Percentiles rank a stretch among this genome's conserved stretches.
These are phyloP conservation scores for Drosophila auraria DNA, from an alignment of 1,140 invertebrate genomes.

Conservation along the genomic window DNA sequence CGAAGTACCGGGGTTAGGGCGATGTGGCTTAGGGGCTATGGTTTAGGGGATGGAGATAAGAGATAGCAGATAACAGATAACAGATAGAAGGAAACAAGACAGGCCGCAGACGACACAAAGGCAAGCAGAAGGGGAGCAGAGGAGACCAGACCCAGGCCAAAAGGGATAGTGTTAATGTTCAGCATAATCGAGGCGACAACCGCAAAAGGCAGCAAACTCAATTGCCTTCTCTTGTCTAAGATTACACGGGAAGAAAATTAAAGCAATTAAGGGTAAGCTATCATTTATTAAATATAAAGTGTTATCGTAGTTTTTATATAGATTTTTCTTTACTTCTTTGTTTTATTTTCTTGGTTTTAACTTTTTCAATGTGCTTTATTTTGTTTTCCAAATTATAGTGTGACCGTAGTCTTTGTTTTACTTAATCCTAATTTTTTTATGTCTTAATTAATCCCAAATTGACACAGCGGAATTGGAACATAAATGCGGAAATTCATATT, in stretches of 20 bases:
- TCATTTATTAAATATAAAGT: too few relatives aligned
- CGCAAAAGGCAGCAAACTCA: constrained; percentile 43
- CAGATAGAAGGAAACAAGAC: constrained; percentile 15
- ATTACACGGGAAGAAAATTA: not conserved
- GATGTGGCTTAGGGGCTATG: constrained; percentile 3
- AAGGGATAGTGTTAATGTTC: constrained; percentile 69
- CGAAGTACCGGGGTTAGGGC: not conserved
- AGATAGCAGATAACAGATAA: constrained; percentile 13
- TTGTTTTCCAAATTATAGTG: too few relatives aligned
- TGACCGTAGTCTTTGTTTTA: too few relatives aligned
- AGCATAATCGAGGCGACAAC: constrained; percentile 56
- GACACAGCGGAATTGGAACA: too few relatives aligned
- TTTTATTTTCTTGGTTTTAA: too few relatives aligned
- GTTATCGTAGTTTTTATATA: too few relatives aligned
- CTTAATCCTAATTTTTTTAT: too few relatives aligned
- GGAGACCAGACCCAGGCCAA: constrained; percentile 37
- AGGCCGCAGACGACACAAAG: constrained; percentile 42
- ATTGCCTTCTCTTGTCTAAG: constrained; percentile 42
- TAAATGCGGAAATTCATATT: too few relatives aligned
- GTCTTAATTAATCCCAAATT: too few relatives aligned
- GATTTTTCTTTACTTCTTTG: too few relatives aligned
- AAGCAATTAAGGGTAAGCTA: not conserved
- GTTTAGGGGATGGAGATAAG: not conserved
- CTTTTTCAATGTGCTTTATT: too few relatives aligned
- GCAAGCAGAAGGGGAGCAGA: not conserved